Percentiles rank a stretch among this genome's conserved stretches.
These are phyloP conservation scores for Drosophila lacertosa DNA, from an alignment of 1,140 invertebrate species.

Conservation along the genomic window DNA sequence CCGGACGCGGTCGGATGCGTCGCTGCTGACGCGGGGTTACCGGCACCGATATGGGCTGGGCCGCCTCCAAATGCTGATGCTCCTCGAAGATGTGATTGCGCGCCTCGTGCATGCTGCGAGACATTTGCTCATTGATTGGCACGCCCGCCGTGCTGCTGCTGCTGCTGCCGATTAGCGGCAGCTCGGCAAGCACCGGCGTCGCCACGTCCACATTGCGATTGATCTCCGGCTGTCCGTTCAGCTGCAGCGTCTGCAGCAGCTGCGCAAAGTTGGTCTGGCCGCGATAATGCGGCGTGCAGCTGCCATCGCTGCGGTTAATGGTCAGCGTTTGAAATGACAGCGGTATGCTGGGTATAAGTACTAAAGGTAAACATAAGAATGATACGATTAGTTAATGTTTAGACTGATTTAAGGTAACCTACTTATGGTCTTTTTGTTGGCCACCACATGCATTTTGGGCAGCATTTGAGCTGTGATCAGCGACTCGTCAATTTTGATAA, in stretches of 20 bases:
- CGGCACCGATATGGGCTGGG: slow-evolving; percentile 7
- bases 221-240: slow-evolving; percentile 58
- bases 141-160: slow-evolving; percentile 52
- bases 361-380: slow-evolving; percentile 25
- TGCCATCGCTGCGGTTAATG: slow-evolving; percentile 93
- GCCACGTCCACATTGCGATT: slow-evolving; percentile 74
- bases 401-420: too few species aligned
- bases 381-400: background rate
- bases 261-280: slow-evolving; percentile 89
- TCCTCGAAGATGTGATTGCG: slow-evolving; percentile 82
- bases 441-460: slow-evolving; percentile 93
- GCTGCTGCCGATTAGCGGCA: slow-evolving; percentile 31
- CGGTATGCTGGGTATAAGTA: slow-evolving; percentile 74
- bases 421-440: slow-evolving; percentile 94
- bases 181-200: slow-evolving; percentile 34
- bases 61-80: slow-evolving; percentile 41
- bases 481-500: slow-evolving; percentile 96
- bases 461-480: slow-evolving; percentile 95
- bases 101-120: slow-evolving; percentile 80
- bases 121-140: slow-evolving; percentile 81
- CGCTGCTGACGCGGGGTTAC: slow-evolving; percentile 25
- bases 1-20: slow-evolving; percentile 28
- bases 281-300: slow-evolving; percentile 91
- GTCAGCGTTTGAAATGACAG: slow-evolving; percentile 89
- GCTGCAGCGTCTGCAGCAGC: slow-evolving; percentile 59